Base-by-base conservation (phyloP, 2,797 vertebrate species). In the Alectoris magna region DNA sequence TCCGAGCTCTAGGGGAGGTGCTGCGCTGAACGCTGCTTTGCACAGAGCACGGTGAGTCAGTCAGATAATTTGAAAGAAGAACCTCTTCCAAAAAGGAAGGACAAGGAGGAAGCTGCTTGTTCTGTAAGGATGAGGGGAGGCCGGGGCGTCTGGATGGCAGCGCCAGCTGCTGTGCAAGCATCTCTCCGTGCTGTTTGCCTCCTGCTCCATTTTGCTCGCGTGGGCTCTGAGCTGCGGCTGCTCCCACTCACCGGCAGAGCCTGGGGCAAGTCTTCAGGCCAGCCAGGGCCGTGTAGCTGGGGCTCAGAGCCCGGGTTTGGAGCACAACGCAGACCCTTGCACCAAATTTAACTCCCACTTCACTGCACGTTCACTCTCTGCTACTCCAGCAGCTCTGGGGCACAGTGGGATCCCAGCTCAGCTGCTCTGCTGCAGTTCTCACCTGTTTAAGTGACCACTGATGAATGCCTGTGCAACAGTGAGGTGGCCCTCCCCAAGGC, bases 191-290 rank as follows among this genome's bases (percentile, higher is more conserved):
- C 58, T 59, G n/a, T 1, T 67, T 62, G 14, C 2, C 22, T 63
- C 26, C 63, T 49, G 55, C 46, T 41, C 43, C 10, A 2, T 8
- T 9, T 4, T 73, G n/a, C 19, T 31, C 3, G 1, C 1, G 0
- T 0, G 4, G 70, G 43, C 39, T 74, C 16, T 3, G 7, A 69
- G 48, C 66, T 31, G 9, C 0, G 2, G 22, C 58, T 0, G 0
- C 36, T 74, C 56, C 53, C 1, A 2, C 44, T 31, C 58, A 15
- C 48, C n/a, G 36, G 7, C 23, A 3, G 34, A 55, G 3, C 22
- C 8, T 29, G 29, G 21, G 3, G 10, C 36, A 14, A 8, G 22
- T 10, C 56, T 53, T 68, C 31, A 14, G 64, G 6, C 44, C 41
- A 63, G 21, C 48, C n/a, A 11, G 46, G 17, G 55, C 24, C 58